A percentile compares a stretch with the other conserved stretches of the same genome.
These are phyloP conservation scores for Mythimna albipuncta DNA, from an alignment of 2,888 invertebrate species.

Conservation along the genomic window DNA sequence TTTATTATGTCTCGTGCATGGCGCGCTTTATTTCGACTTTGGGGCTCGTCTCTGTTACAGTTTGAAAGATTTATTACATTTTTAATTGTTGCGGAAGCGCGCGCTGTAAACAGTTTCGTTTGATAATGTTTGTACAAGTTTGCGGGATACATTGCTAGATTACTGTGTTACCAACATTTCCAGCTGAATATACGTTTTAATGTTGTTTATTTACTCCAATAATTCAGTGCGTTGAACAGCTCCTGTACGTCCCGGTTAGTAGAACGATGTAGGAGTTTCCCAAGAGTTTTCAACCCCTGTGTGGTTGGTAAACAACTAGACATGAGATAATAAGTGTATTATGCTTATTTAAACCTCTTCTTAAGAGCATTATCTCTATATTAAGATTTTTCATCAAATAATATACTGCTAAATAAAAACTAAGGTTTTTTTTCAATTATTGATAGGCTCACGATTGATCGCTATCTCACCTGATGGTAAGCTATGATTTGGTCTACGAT, in stretches of 20 bases:
- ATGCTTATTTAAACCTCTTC: neutral
- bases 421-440: too few species aligned
- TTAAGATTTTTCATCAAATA: neutral
- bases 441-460: too few species aligned
- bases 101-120: conserved; percentile 56
- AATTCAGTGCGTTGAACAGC: conserved; percentile 40
- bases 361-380: neutral
- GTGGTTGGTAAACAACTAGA: conserved; percentile 6
- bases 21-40: conserved; percentile 64
- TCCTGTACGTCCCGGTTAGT: conserved; percentile 8
- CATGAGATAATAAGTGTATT: neutral
- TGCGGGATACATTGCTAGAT: conserved; percentile 49
- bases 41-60: conserved; percentile 67
- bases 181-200: conserved; percentile 48
- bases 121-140: conserved; percentile 58
- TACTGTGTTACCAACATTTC: conserved; percentile 51
- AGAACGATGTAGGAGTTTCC: neutral
- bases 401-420: neutral
- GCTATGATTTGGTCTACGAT: too few species aligned
- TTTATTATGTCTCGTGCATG: conserved; percentile 73
- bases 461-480: too few species aligned
- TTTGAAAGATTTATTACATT: conserved; percentile 71
- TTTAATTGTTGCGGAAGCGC: conserved; percentile 61
- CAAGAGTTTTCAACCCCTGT: neutral
- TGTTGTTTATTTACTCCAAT: conserved; percentile 48